These are phyloP conservation scores for Anaspis maculata DNA, from an alignment of 2,888 invertebrate genomes.

Conservation along the genomic window DNA sequence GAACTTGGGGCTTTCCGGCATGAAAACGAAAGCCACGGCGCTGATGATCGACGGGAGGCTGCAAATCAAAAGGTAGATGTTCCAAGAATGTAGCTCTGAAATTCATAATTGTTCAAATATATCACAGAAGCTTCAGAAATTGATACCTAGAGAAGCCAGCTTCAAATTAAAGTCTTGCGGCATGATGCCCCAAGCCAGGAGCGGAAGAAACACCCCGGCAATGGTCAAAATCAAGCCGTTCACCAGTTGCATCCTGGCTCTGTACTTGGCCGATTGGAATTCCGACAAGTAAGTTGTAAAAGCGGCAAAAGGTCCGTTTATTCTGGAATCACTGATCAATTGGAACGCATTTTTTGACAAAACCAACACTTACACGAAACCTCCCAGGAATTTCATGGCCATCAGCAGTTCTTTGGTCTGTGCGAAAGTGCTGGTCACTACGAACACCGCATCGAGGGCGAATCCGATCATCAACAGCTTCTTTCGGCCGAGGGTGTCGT, in stretches of 20 bases:
- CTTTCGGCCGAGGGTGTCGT: conserved; percentile 61
- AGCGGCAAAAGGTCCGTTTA: conserved; percentile 66
- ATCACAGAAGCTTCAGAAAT: too few species aligned
- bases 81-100: conserved; percentile 58
- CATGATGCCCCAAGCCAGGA: conserved; percentile 21
- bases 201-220: conserved; percentile 56
- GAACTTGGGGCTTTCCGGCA: conserved; percentile 74
- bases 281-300: conserved; percentile 65
- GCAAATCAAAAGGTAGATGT: conserved; percentile 50
- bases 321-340: conserved; percentile 38
- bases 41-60: conserved; percentile 59
- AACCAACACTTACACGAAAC: conserved; percentile 57
- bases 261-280: conserved; percentile 57
- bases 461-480: conserved; percentile 58
- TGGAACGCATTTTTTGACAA: not conserved
- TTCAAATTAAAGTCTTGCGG: not conserved
- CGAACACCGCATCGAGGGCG: conserved; percentile 52
- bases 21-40: conserved; percentile 48
- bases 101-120: too few species aligned
- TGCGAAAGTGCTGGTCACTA: conserved; percentile 52
- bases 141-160: too few species aligned
- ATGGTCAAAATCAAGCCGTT: conserved; percentile 59
- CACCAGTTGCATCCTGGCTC: conserved; percentile 56
- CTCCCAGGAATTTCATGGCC: conserved; percentile 61
- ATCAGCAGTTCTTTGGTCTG: conserved; percentile 57